Percentiles rank a stretch among this genome's conserved stretches.
These are phyloP conservation scores for Parnassius smintheus DNA, from an alignment of 2,888 invertebrate species.

Conservation along the genomic window DNA sequence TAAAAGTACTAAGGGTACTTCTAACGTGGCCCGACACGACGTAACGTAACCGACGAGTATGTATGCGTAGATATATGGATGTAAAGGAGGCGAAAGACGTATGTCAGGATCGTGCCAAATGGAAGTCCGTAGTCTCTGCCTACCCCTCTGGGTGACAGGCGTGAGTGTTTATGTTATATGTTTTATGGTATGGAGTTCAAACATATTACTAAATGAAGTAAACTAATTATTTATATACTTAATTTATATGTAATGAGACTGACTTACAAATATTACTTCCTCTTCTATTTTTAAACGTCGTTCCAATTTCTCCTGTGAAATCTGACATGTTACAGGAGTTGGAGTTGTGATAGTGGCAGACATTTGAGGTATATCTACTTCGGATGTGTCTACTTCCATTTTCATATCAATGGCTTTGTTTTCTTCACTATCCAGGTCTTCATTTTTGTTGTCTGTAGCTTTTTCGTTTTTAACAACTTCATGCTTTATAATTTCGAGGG, in stretches of 20 bases:
- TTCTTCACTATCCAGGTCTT: constrained; percentile 21
- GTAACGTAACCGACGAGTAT: too few species aligned
- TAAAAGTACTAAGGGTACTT: too few species aligned
- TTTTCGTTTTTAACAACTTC: constrained; percentile 30
- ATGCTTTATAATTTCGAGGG: constrained; percentile 47
- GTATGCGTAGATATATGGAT: too few species aligned
- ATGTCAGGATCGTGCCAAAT: too few species aligned
- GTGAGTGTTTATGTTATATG: too few species aligned
- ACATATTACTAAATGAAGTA: too few species aligned
- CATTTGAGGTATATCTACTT: constrained; percentile 22
- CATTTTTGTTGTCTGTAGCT: constrained; percentile 26
- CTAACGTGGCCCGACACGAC: too few species aligned
- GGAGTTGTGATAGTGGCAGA: not conserved
- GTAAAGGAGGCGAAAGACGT: too few species aligned
- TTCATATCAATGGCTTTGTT: constrained; percentile 6
- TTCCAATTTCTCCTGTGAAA: constrained; percentile 54
- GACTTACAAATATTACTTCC: constrained; percentile 73
- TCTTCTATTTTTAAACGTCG: constrained; percentile 69
- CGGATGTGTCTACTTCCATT: constrained; percentile 24
- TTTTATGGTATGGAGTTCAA: too few species aligned
- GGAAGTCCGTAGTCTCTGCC: too few species aligned
- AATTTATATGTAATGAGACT: not conserved
- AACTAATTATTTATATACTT: too few species aligned
- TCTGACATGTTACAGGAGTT: not conserved
- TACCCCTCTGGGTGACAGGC: too few species aligned